Evolutionary conservation across 2,113 vertebrate species (phyloP).

Genomic region (Apeltes quadracus): DNA sequence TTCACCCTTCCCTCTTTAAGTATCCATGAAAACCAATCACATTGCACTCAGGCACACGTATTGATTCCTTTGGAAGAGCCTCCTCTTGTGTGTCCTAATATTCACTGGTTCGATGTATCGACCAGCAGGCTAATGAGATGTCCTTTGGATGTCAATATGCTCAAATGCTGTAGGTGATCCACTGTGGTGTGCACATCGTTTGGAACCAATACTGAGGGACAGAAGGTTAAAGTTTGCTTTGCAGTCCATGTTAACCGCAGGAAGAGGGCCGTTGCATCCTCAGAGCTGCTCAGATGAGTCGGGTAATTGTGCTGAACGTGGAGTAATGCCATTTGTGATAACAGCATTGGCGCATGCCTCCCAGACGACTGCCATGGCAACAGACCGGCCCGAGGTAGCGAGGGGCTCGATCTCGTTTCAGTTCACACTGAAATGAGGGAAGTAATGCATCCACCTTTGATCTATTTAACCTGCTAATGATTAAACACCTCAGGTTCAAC

Average conservation of each 20-base stretch:
- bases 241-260: background rate
- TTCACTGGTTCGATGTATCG: constrained; percentile 29
- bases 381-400: constrained; percentile 59
- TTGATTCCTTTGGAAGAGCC: constrained; percentile 15
- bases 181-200: background rate
- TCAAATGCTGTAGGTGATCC: constrained; percentile 11
- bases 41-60: constrained; percentile 13
- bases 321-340: constrained; percentile 58
- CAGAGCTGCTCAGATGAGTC: constrained; percentile 45
- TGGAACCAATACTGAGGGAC: constrained; percentile 2
- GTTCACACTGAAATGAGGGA: constrained; percentile 41
- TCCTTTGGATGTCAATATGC: constrained; percentile 19
- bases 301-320: constrained; percentile 51
- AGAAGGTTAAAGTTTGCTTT: background rate
- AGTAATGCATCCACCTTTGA: constrained; percentile 22
- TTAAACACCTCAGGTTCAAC: constrained; percentile 20
- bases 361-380: constrained; percentile 73
- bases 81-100: constrained; percentile 18
- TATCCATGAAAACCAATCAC: background rate
- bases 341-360: constrained; percentile 51
- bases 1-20: background rate
- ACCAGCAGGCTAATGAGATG: constrained; percentile 36
- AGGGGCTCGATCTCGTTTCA: constrained; percentile 47
- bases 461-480: constrained; percentile 23
- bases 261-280: constrained; percentile 32